Conservation (phyloP, 2,888 invertebrate genomes). For the Agrilus mali region DNA sequence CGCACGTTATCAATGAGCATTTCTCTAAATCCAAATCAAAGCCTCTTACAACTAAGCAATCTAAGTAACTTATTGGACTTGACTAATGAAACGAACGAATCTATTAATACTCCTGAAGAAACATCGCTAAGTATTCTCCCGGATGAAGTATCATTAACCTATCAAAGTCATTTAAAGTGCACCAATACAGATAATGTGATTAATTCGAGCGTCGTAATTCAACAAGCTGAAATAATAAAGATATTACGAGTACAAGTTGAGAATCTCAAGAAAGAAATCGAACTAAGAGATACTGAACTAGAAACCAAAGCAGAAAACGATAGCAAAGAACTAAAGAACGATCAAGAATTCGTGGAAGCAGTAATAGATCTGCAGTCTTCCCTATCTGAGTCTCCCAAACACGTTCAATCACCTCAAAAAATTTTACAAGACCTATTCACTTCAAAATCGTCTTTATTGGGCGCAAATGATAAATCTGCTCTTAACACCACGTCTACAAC, state of each 20-base stretch:
- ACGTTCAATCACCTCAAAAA: slow-evolving; percentile 11
- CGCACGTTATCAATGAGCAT: slow-evolving; percentile 35
- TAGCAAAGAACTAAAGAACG: slow-evolving; percentile 10
- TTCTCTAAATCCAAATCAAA: slow-evolving; percentile 36
- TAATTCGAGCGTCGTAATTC: slow-evolving; percentile 7
- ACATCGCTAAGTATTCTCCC: slow-evolving; percentile 23
- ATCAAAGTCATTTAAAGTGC: slow-evolving; percentile 24
- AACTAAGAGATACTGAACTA: slow-evolving; percentile 28
- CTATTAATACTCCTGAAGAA: slow-evolving; percentile 9
- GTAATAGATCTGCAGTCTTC: slow-evolving; percentile 11
- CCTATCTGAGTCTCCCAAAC: slow-evolving; percentile 5
- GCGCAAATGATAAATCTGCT: slow-evolving; percentile 4
- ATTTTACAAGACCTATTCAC: slow-evolving; percentile 11
- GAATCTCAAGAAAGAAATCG: slow-evolving; percentile 28
- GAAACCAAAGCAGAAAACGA: slow-evolving; percentile 12
- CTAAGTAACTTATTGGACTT: slow-evolving; percentile 34
- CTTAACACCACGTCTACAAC: slow-evolving; percentile 15
- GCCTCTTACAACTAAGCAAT: slow-evolving; percentile 36
- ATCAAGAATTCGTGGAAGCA: slow-evolving; percentile 14
- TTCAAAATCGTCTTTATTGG: slow-evolving; percentile 4
- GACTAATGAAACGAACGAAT: slow-evolving; percentile 18
- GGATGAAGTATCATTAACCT: slow-evolving; percentile 25
- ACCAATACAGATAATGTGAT: slow-evolving; percentile 11
- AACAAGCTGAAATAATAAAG: slow-evolving; percentile 20
- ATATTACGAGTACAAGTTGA: slow-evolving; percentile 29